Conservation (phyloP, 2,888 invertebrate species). For the Yponomeuta evonymella region DNA sequence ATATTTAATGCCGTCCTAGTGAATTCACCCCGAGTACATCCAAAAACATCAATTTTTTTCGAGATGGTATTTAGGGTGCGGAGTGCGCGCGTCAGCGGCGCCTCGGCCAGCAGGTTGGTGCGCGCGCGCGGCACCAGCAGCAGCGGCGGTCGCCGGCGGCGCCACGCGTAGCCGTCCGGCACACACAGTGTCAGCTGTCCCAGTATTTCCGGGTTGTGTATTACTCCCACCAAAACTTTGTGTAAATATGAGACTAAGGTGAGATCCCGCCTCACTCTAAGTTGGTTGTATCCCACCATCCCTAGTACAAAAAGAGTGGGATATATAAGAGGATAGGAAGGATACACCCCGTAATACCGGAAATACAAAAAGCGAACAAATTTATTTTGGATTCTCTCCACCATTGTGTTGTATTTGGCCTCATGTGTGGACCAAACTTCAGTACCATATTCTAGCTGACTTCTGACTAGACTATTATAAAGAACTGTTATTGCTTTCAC, state of each 20-base stretch:
- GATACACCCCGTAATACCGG: background rate
- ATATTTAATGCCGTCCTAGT: too few relatives aligned
- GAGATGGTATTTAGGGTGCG: background rate
- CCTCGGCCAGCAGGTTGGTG: background rate
- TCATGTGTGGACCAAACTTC: slow-evolving; percentile 22
- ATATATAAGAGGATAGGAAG: slow-evolving; percentile 12
- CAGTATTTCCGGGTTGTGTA: background rate
- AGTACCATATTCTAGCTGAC: slow-evolving; percentile 19
- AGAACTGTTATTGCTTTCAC: slow-evolving; percentile 13
- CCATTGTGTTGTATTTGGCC: slow-evolving; percentile 14
- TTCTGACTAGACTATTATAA: slow-evolving; percentile 21
- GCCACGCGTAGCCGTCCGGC: background rate
- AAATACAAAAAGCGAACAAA: slow-evolving; percentile 10
- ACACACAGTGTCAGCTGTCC: background rate
- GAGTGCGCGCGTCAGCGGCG: background rate
- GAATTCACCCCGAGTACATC: too few relatives aligned
- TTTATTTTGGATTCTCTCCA: slow-evolving; percentile 13
- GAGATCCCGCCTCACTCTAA: background rate
- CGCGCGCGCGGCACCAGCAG: slow-evolving; percentile 1
- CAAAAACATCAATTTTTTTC: too few relatives aligned
- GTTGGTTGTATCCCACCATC: slow-evolving; percentile 9
- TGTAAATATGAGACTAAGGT: background rate
- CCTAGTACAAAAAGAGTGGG: slow-evolving; percentile 9
- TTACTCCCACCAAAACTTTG: background rate
- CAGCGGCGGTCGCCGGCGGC: background rate